Evolutionary conservation across 2,888 invertebrate species (phyloP).

Genomic region (Candidula unifasciata): DNA sequence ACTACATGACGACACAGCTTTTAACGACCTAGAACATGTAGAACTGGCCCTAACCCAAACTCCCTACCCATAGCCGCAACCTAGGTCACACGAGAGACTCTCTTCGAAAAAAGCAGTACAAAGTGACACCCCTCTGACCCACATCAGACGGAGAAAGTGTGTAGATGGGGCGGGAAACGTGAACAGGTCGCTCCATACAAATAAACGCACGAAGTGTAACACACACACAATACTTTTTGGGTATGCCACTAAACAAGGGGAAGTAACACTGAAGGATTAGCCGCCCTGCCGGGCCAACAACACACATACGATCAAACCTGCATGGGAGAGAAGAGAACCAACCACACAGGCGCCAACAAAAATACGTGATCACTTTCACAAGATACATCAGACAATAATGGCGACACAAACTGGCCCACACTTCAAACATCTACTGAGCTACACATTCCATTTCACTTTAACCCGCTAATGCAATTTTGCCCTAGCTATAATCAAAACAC

Average conservation of each 20-base stretch:
- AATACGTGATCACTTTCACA: slow-evolving; percentile 41
- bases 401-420: slow-evolving; percentile 25
- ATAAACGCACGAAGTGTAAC: background rate
- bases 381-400: slow-evolving; percentile 34
- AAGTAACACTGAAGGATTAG: slow-evolving; percentile 14
- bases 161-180: too few species aligned
- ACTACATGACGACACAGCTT: too few species aligned
- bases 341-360: slow-evolving; percentile 22
- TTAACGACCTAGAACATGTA: too few species aligned
- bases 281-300: slow-evolving; percentile 10
- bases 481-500: background rate
- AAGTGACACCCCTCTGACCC: too few species aligned
- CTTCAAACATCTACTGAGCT: slow-evolving; percentile 30
- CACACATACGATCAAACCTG: slow-evolving; percentile 39
- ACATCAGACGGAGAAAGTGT: too few species aligned
- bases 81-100: too few species aligned
- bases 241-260: slow-evolving; percentile 5
- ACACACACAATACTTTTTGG: slow-evolving; percentile 4
- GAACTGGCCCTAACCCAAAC: too few species aligned
- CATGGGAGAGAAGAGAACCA: slow-evolving; percentile 11
- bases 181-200: background rate
- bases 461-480: background rate
- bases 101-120: too few species aligned
- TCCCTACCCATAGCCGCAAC: too few species aligned
- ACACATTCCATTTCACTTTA: background rate